These are phyloP conservation scores for Gavialis gangeticus DNA, from an alignment of 2,113 vertebrate species.

Conservation along the genomic window DNA sequence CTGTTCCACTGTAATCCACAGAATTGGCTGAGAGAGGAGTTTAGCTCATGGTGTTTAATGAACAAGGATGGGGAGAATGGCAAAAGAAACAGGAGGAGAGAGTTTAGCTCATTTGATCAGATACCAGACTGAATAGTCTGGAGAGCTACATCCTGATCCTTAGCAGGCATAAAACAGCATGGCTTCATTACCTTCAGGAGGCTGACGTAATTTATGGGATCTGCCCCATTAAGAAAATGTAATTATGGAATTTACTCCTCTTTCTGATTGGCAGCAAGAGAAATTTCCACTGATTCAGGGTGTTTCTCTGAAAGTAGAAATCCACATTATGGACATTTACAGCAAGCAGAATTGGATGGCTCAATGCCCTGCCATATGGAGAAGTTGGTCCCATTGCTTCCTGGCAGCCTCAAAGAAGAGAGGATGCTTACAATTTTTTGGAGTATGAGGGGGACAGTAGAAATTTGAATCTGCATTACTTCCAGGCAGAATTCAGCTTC, in stretches of 20 bases:
- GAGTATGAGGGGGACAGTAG: background rate
- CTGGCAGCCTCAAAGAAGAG: accelerated
- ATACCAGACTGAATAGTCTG: background rate
- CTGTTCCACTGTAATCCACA: background rate
- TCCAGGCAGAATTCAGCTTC: slow-evolving; percentile 25
- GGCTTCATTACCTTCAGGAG: background rate
- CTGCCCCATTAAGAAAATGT: background rate
- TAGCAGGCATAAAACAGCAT: background rate
- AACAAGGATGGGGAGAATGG: background rate
- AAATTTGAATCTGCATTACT: background rate
- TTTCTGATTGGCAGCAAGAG: background rate
- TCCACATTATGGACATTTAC: background rate
- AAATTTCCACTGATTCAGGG: background rate
- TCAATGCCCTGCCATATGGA: background rate
- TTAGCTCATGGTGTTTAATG: background rate
- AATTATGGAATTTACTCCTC: background rate
- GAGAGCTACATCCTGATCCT: background rate
- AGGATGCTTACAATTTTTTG: background rate
- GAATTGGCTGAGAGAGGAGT: background rate
- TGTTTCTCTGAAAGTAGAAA: background rate
- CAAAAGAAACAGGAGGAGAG: background rate
- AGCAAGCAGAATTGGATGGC: background rate
- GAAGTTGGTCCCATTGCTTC: background rate
- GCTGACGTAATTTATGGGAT: background rate
- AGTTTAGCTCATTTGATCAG: background rate